Evolutionary conservation across 1,140 invertebrate genomes (phyloP).

Genomic region (Bombus confusus): DNA sequence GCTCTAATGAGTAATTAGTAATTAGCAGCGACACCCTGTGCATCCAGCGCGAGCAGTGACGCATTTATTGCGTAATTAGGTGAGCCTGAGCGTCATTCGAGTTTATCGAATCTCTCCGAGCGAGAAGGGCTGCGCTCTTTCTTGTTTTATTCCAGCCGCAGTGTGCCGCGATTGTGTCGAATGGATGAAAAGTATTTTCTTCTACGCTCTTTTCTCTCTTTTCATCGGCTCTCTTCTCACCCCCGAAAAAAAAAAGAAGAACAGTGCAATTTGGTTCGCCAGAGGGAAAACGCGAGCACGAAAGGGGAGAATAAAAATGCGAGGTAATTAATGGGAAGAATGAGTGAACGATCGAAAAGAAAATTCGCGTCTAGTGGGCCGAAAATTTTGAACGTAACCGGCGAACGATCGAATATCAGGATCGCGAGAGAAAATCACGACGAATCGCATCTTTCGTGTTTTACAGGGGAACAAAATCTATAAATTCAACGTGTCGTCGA

Average conservation of each 20-base stretch:
- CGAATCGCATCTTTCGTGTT: neutral
- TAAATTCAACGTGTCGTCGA: neutral
- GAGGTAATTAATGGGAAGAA: slow-evolving; percentile 33
- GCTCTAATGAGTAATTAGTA: slow-evolving; percentile 60
- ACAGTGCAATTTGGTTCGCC: slow-evolving; percentile 22
- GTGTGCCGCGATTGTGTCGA: slow-evolving; percentile 24
- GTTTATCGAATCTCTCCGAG: slow-evolving; percentile 38
- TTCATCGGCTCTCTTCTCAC: slow-evolving; percentile 4
- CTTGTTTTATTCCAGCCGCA: neutral
- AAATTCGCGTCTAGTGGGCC: neutral
- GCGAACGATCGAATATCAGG: neutral
- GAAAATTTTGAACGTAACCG: neutral
- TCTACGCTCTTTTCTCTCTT: neutral
- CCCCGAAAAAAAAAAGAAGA: neutral
- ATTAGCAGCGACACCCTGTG: slow-evolving; percentile 52
- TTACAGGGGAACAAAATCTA: too few relatives aligned
- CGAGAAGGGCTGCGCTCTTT: neutral
- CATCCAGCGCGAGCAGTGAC: slow-evolving; percentile 52
- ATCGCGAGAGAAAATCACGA: too few relatives aligned
- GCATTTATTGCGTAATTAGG: slow-evolving; percentile 61
- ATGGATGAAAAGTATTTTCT: slow-evolving; percentile 33
- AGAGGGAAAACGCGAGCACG: neutral
- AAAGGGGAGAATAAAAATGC: neutral
- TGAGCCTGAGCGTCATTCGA: slow-evolving; percentile 48
- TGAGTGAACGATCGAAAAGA: neutral